Conservation (phyloP, 2,113 vertebrate genomes). For the Misgurnus mizolepis region DNA sequence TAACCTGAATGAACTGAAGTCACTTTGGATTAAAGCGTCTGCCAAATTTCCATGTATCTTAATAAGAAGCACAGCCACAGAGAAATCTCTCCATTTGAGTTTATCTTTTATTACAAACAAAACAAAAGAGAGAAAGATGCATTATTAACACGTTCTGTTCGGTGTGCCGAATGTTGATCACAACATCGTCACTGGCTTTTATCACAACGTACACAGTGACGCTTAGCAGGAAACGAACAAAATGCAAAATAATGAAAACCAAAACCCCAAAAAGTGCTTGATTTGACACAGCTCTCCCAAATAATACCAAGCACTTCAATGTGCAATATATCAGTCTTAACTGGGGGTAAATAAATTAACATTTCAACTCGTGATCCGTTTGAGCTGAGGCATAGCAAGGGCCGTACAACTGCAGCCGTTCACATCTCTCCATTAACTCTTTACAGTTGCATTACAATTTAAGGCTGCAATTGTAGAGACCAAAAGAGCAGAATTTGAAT, state of each 20-base stretch:
- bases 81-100: slow-evolving; percentile 58
- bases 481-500: slow-evolving; percentile 53
- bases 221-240: slow-evolving; percentile 64
- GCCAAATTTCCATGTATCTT: neutral
- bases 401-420: slow-evolving; percentile 59
- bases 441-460: slow-evolving; percentile 70
- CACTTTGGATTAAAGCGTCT: too few species aligned
- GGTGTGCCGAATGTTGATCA: slow-evolving; percentile 54
- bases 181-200: slow-evolving; percentile 68
- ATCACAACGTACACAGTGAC: slow-evolving; percentile 72
- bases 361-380: slow-evolving; percentile 55
- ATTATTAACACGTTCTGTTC: slow-evolving; percentile 70
- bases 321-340: slow-evolving; percentile 53
- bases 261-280: slow-evolving; percentile 59
- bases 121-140: slow-evolving; percentile 66
- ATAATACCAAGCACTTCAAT: slow-evolving; percentile 60
- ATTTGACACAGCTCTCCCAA: slow-evolving; percentile 59
- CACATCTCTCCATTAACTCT: slow-evolving; percentile 68
- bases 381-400: slow-evolving; percentile 57
- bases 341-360: slow-evolving; percentile 63
- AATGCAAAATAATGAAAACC: slow-evolving; percentile 53
- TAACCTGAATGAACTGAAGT: too few species aligned
- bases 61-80: slow-evolving; percentile 32
- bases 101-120: slow-evolving; percentile 81
- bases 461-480: slow-evolving; percentile 65